These are phyloP conservation scores for Chaetophractus vellerosus DNA, from an alignment of 2,797 vertebrate species.

Conservation along the genomic window DNA sequence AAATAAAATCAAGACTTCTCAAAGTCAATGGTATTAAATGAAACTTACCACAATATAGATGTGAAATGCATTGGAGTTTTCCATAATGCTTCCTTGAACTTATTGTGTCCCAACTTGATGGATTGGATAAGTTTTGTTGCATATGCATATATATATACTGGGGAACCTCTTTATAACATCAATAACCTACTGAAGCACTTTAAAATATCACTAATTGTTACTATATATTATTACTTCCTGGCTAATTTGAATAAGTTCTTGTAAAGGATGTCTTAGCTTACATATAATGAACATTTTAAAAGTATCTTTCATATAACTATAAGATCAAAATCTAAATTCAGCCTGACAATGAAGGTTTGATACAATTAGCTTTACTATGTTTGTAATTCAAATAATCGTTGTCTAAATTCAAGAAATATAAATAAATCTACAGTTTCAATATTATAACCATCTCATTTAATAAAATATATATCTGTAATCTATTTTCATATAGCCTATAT, in stretches of 20 bases:
- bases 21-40: neutral
- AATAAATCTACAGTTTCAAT: neutral
- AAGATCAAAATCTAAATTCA: neutral
- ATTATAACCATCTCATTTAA: neutral
- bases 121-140: neutral
- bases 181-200: neutral
- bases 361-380: neutral
- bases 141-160: neutral
- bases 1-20: neutral
- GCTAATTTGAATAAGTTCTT: neutral
- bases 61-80: neutral
- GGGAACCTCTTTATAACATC: neutral
- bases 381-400: neutral
- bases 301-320: neutral
- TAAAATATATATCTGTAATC: neutral
- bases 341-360: neutral
- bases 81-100: neutral
- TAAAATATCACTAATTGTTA: neutral
- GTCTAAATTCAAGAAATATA: neutral
- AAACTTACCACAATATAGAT: neutral
- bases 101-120: neutral
- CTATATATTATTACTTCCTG: neutral
- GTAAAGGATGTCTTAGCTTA: neutral
- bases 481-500: neutral
- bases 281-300: neutral